phyloP scores from a whole-genome alignment of 1,140 invertebrate genomes.

The Trinorchestia longiramus region DNA sequence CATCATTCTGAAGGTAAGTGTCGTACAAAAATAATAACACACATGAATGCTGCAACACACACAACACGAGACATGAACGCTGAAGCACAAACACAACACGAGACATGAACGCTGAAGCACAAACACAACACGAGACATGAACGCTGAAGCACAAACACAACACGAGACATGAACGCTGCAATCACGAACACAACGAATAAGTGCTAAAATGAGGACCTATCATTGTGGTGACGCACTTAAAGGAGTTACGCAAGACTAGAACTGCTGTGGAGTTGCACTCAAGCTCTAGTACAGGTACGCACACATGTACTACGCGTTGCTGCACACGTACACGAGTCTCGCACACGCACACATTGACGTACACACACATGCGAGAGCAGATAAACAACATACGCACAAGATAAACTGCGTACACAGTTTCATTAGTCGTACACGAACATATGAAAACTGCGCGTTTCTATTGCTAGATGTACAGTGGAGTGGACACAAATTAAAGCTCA shows the following conservation, averaged over 20 bases:
- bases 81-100: not conserved
- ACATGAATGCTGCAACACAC: not conserved
- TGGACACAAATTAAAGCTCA: too few relatives aligned
- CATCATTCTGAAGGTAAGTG: not conserved
- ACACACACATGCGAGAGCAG: not conserved
- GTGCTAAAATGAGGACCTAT: not conserved
- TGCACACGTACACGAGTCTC: too few relatives aligned
- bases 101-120: not conserved
- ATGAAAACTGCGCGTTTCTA: too few relatives aligned
- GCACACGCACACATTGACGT: too few relatives aligned
- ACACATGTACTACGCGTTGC: not conserved
- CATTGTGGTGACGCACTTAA: not conserved
- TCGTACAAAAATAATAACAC: not conserved
- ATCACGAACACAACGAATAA: not conserved
- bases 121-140: not conserved
- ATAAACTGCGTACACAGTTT: too few relatives aligned
- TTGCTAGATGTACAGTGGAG: too few relatives aligned
- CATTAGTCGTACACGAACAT: too few relatives aligned
- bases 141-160: not conserved
- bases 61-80: not conserved
- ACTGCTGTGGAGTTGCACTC: not conserved
- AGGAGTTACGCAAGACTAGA: not conserved
- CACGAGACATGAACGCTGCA: not conserved
- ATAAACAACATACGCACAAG: not conserved
- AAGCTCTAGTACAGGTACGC: not conserved